phyloP scores from a whole-genome alignment of 2,113 vertebrate genomes.

The Okapia johnstoni region DNA sequence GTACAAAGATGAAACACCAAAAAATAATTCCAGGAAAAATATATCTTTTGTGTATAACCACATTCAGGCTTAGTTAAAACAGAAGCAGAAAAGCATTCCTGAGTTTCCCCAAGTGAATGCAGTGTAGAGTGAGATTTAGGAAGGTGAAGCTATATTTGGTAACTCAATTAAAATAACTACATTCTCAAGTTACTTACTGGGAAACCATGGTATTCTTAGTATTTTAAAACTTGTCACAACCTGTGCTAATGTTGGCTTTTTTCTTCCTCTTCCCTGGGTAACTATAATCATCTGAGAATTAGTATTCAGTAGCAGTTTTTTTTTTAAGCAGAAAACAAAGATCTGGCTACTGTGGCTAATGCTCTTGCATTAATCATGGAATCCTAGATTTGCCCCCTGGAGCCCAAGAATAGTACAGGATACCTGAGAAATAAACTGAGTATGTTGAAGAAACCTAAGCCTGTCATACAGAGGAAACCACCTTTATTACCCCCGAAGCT shows the following conservation, averaged over 20 bases:
- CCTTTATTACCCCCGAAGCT: too few species aligned
- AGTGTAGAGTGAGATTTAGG: background rate
- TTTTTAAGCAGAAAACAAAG: constrained; percentile 20
- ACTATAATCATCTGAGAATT: background rate
- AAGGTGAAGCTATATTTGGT: constrained; percentile 63
- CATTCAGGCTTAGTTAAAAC: background rate
- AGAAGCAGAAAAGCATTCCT: background rate
- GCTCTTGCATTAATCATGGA: background rate
- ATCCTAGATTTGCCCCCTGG: background rate
- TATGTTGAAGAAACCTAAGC: fast-evolving
- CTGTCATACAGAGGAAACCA: background rate
- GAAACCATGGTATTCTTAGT: constrained; percentile 62
- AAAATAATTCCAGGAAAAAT: background rate
- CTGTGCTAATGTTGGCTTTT: background rate
- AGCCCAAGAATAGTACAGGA: background rate
- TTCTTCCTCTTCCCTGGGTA: background rate
- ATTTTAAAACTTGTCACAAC: constrained; percentile 62
- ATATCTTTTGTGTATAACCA: background rate
- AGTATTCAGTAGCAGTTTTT: background rate
- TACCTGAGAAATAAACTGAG: background rate
- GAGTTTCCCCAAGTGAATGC: background rate
- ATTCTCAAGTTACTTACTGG: constrained; percentile 57
- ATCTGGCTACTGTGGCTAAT: background rate
- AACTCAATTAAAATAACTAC: constrained; percentile 57
- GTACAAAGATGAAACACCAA: background rate